phyloP scores from a whole-genome alignment of 2,113 vertebrate species.

The Balaeniceps rex region DNA sequence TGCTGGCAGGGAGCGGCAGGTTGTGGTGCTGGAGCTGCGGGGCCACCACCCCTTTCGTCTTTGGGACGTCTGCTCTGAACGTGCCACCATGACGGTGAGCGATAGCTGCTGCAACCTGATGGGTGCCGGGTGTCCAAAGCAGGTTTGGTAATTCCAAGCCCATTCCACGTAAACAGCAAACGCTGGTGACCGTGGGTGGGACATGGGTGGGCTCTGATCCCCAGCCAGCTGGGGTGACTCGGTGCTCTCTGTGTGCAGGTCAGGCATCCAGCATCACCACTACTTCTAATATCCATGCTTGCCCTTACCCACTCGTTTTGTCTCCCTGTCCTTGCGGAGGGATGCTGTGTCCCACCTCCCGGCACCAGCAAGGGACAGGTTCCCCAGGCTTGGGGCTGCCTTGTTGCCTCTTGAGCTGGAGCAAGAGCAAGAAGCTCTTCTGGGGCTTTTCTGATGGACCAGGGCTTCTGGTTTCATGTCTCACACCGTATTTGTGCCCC shows the following conservation, averaged over 20 bases:
- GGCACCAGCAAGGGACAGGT: no score
- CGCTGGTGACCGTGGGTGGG: background rate
- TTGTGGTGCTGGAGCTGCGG: background rate
- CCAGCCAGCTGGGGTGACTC: no score
- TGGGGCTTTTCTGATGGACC: background rate
- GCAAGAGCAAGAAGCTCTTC: background rate
- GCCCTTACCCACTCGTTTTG: no score
- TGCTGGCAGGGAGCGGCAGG: background rate
- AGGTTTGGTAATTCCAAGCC: background rate
- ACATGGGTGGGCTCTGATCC: background rate
- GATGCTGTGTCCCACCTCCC: background rate
- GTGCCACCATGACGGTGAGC: background rate
- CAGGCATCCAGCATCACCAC: background rate
- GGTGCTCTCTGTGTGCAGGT: background rate
- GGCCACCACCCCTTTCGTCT: background rate
- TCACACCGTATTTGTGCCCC: accelerated
- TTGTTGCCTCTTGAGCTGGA: background rate
- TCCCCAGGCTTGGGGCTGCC: background rate
- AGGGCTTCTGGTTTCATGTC: background rate
- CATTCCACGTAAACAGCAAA: background rate
- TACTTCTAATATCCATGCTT: accelerated
- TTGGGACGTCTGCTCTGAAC: accelerated
- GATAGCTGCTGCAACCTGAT: background rate
- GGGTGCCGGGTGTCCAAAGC: background rate
- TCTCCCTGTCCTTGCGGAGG: accelerated